Evolutionary conservation across 2,113 vertebrate species (phyloP).

Genomic region (Melanerpes formicivorus): DNA sequence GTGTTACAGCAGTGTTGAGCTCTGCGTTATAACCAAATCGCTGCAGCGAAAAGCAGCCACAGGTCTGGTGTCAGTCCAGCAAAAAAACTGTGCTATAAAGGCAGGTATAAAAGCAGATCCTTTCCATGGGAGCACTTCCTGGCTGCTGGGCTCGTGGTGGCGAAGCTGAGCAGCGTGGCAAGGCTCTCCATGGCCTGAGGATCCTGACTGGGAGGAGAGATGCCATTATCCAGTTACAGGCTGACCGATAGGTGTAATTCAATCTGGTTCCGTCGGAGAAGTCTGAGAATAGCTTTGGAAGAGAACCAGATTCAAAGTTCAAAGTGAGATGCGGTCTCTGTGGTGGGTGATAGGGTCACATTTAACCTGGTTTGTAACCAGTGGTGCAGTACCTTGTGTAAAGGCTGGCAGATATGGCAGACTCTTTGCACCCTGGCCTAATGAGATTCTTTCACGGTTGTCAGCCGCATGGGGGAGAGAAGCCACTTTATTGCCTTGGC

Average conservation of each 20-base stretch:
- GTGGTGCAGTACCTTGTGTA: not conserved
- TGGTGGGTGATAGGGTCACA: not conserved
- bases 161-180: not conserved
- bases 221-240: not conserved
- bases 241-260: not conserved
- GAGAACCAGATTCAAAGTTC: not conserved
- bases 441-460: not conserved
- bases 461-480: not conserved
- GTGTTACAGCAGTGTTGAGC: not conserved
- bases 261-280: not conserved
- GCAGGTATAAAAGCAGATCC: not conserved
- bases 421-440: no score
- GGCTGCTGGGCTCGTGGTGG: not conserved
- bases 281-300: conserved; percentile 39
- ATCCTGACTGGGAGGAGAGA: not conserved
- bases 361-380: not conserved
- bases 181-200: not conserved
- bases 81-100: not conserved
- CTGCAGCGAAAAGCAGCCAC: not conserved
- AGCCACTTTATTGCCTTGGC: not conserved
- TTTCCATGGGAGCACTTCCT: not conserved
- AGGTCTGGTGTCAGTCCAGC: not conserved
- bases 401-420: not conserved
- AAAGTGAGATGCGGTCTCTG: not conserved
- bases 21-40: not conserved